Evolutionary conservation across 2,888 invertebrate genomes (phyloP).

Genomic region (Drosophila merina): DNA sequence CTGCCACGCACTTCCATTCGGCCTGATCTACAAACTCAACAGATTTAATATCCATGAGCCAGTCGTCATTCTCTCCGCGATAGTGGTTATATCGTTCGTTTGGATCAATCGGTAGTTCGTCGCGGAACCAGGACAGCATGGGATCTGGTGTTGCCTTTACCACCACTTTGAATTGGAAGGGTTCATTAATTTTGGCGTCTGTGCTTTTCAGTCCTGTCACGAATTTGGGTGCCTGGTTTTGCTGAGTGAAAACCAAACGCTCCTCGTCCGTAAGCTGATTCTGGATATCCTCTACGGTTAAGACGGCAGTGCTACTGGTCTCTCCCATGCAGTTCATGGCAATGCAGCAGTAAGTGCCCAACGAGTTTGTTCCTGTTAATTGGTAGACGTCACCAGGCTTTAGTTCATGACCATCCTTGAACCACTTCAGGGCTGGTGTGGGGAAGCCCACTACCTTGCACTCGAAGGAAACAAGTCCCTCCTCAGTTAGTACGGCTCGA

Average conservation of each 20-base stretch:
- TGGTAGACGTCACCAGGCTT: slow-evolving; percentile 97
- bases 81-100: slow-evolving; percentile 88
- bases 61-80: slow-evolving; percentile 89
- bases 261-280: slow-evolving; percentile 95
- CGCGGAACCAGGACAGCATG: slow-evolving; percentile 93
- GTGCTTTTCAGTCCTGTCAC: slow-evolving; percentile 91
- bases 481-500: slow-evolving; percentile 94
- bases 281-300: slow-evolving; percentile 95
- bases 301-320: slow-evolving; percentile 92
- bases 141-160: slow-evolving; percentile 93
- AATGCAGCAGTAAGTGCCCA: slow-evolving; percentile 95
- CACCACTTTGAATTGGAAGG: slow-evolving; percentile 91
- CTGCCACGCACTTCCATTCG: slow-evolving; percentile 96
- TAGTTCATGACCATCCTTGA: slow-evolving; percentile 95
- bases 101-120: slow-evolving; percentile 90
- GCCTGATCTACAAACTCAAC: slow-evolving; percentile 94
- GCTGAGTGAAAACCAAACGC: slow-evolving; percentile 86
- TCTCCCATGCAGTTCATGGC: slow-evolving; percentile 96
- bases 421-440: slow-evolving; percentile 94
- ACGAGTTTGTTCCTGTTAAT: slow-evolving; percentile 94
- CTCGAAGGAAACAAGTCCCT: slow-evolving; percentile 95
- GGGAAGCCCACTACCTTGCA: slow-evolving; percentile 97
- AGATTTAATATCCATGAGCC: slow-evolving; percentile 89
- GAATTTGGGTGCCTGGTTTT: slow-evolving; percentile 94
- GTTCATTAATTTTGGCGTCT: slow-evolving; percentile 92